A percentile compares a stretch with the other conserved stretches of the same genome.
Evolutionary conservation across 2,888 invertebrate species (phyloP).

Genomic region (Cheilosia scutellata): DNA sequence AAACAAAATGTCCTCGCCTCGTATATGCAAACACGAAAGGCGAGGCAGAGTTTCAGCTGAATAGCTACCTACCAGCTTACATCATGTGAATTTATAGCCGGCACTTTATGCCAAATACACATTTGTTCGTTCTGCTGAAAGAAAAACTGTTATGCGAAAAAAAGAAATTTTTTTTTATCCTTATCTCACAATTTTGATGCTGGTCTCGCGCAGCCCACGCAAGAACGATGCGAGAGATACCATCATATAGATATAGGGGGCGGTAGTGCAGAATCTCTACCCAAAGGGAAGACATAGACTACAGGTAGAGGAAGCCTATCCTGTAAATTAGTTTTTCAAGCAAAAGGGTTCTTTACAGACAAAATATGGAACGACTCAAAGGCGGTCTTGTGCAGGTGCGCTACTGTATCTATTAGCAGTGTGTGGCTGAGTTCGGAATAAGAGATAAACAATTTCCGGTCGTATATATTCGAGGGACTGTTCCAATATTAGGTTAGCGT

Average conservation of each 20-base stretch:
- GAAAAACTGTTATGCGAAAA: conserved; percentile 35
- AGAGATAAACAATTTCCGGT: conserved; percentile 37
- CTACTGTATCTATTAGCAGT: conserved; percentile 4
- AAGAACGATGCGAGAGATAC: conserved; percentile 45
- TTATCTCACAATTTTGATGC: conserved; percentile 46
- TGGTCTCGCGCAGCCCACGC: conserved; percentile 11
- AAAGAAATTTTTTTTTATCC: conserved; percentile 32
- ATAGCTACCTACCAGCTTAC: conserved; percentile 24
- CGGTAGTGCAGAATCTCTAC: conserved; percentile 28
- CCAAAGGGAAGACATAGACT: conserved; percentile 20
- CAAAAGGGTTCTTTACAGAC: conserved; percentile 9
- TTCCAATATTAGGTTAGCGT: no score
- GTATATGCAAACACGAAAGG: conserved; percentile 47
- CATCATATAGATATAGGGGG: conserved; percentile 26
- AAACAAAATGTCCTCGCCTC: conserved; percentile 33
- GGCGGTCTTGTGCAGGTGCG: conserved; percentile 22
- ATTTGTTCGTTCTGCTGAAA: conserved; percentile 52
- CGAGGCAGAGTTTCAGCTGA: not conserved
- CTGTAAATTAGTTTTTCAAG: not conserved
- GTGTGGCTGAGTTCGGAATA: conserved; percentile 34
- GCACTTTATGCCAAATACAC: conserved; percentile 70
- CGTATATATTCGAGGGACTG: conserved; percentile 18
- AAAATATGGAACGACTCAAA: conserved; percentile 5
- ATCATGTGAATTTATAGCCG: conserved; percentile 70
- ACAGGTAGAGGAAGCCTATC: conserved; percentile 10